These are phyloP conservation scores for Pantala flavescens DNA, from an alignment of 1,140 invertebrate species.

Conservation along the genomic window DNA sequence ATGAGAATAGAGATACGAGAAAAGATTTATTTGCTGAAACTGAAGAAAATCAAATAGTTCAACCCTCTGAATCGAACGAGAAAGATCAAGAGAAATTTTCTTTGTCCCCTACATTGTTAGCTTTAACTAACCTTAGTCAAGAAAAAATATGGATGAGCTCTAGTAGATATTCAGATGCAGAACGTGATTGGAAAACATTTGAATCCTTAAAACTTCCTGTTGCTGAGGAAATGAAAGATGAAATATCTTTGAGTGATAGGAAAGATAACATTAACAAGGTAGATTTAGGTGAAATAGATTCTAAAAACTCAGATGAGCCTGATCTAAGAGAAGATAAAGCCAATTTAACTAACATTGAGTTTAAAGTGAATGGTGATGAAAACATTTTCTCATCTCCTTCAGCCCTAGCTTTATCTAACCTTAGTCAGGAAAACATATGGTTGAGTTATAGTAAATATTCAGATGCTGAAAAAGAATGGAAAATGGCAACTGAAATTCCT, in stretches of 20 bases:
- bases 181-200: constrained; percentile 11
- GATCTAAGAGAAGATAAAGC: too few relatives aligned
- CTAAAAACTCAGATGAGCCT: not conserved
- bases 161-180: constrained; percentile 14
- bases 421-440: constrained; percentile 16
- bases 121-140: constrained; percentile 11
- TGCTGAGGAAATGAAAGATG: not conserved
- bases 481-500: not conserved
- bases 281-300: not conserved
- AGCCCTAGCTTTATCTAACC: not conserved
- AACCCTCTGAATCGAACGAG: too few relatives aligned
- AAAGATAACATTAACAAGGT: constrained; percentile 14
- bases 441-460: constrained; percentile 12
- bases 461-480: constrained; percentile 18
- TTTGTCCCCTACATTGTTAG: too few relatives aligned
- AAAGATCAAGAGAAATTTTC: too few relatives aligned
- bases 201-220: too few relatives aligned
- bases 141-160: constrained; percentile 17
- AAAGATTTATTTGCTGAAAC: too few relatives aligned
- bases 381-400: too few relatives aligned
- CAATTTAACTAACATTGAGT: too few relatives aligned
- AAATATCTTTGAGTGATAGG: constrained; percentile 12
- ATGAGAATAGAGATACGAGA: too few relatives aligned
- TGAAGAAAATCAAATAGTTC: too few relatives aligned
- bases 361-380: too few relatives aligned